phyloP scores from a whole-genome alignment of 1,140 invertebrate genomes.

The Holcopasites calliopsidis region DNA sequence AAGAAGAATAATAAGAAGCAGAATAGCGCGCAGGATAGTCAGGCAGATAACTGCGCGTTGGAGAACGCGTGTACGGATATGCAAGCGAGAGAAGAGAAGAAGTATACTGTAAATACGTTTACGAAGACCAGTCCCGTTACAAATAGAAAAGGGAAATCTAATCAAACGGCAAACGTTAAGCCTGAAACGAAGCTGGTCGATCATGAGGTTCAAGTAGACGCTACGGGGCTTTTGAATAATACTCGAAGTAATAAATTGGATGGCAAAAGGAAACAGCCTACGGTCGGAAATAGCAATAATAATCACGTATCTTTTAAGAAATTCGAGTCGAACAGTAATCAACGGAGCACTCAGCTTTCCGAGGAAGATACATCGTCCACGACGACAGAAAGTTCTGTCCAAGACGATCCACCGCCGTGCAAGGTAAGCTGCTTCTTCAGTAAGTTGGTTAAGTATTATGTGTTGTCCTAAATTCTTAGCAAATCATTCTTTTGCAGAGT shows the following conservation, averaged over 20 bases:
- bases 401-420: constrained; percentile 77
- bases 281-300: constrained; percentile 57
- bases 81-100: constrained; percentile 54
- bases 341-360: constrained; percentile 74
- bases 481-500: constrained; percentile 45
- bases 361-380: constrained; percentile 88
- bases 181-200: constrained; percentile 67
- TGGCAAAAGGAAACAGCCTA: constrained; percentile 66
- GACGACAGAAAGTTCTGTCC: constrained; percentile 85
- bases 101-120: constrained; percentile 35
- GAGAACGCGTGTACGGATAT: constrained; percentile 27
- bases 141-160: constrained; percentile 64
- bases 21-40: constrained; percentile 40
- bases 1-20: constrained; percentile 52
- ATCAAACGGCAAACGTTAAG: constrained; percentile 50
- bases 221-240: constrained; percentile 46
- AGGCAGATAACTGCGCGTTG: constrained; percentile 33
- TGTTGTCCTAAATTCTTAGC: no score
- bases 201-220: constrained; percentile 56
- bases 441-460: no score
- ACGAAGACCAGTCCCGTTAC: constrained; percentile 64
- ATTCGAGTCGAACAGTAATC: constrained; percentile 68
- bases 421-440: no score
- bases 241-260: constrained; percentile 61
- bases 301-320: constrained; percentile 72